Evolutionary conservation across 2,888 invertebrate species (phyloP), one percentile per base, ranked within the genome.

Genomic region (Hermodice carunculata): DNA sequence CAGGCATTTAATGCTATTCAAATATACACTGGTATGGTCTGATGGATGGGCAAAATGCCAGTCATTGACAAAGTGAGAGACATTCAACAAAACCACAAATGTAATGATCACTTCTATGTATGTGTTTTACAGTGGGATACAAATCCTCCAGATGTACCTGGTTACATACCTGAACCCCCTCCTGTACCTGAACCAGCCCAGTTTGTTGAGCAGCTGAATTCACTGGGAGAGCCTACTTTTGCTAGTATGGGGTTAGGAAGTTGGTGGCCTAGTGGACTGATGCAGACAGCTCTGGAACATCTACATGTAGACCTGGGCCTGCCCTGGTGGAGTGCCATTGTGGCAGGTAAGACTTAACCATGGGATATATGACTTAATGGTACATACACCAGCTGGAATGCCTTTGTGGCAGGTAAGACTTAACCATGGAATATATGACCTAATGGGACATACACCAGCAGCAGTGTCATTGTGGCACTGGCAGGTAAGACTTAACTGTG

Each of bases 341-440:
- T 92, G 2, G 86, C 92, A 60, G 93, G 92, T 91, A 86, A 73
- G 78, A n/a, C n/a, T n/a, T n/a, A n/a, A n/a, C n/a, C n/a, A n/a
- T n/a, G n/a, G n/a, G n/a, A n/a, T n/a, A n/a, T n/a, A n/a, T n/a
- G n/a, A n/a, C n/a, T n/a, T n/a, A n/a, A n/a, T n/a, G n/a, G n/a
- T n/a, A n/a, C n/a, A n/a, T n/a, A n/a, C n/a, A n/a, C 98, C 0
- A 98, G 98, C 98, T 98, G 97, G 96, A 91, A 89, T 40, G 88
- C 94, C 14, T 96, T 98, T 76, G 88, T 92, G 2, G 86, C 92
- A 60, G 93, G 92, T 91, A 86, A 73, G 78, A n/a, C n/a, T n/a
- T n/a, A n/a, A n/a, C n/a, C n/a, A n/a, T n/a, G n/a, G n/a, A n/a
- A n/a, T n/a, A n/a, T n/a, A n/a, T n/a, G n/a, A n/a, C n/a, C n/a